phyloP scores from a whole-genome alignment of 30 jellyfish, hydroid and myxozoan genomes.

The Hydra vulgaris region DNA sequence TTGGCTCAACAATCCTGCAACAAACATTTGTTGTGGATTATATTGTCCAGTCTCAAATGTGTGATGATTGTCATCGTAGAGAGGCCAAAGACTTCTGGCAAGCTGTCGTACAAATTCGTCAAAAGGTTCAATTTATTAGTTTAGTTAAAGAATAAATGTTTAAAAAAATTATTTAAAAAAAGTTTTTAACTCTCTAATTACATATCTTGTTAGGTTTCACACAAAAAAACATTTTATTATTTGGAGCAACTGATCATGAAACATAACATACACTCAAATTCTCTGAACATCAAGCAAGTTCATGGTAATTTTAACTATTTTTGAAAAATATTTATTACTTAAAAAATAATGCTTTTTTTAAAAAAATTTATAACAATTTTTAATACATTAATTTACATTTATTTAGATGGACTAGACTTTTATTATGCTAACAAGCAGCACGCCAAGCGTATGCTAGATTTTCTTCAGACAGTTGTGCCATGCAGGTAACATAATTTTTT shows the following conservation, averaged over 20 bases:
- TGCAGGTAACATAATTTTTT: constrained; percentile 49
- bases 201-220: too few relatives aligned
- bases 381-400: too few relatives aligned
- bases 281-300: constrained; percentile 74
- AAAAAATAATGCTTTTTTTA: too few relatives aligned
- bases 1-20: constrained; percentile 91
- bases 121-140: too few relatives aligned
- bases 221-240: constrained; percentile 79
- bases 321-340: too few relatives aligned
- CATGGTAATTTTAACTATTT: constrained; percentile 48
- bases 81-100: constrained; percentile 97
- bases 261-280: constrained; percentile 59
- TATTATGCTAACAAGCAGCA: constrained; percentile 73
- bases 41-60: constrained; percentile 89
- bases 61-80: constrained; percentile 94
- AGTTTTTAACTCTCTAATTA: too few relatives aligned
- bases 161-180: too few relatives aligned
- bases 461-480: constrained; percentile 74
- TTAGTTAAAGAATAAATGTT: too few relatives aligned
- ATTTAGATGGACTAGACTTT: constrained; percentile 87
- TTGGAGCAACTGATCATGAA: constrained; percentile 86
- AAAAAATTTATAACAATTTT: too few relatives aligned
- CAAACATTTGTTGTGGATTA: constrained; percentile 95
- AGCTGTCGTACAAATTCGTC: constrained; percentile 97
- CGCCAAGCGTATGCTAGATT: constrained; percentile 79